Evolutionary conservation across 2,797 vertebrate species (phyloP).

Genomic region (Hemitrygon akajei): DNA sequence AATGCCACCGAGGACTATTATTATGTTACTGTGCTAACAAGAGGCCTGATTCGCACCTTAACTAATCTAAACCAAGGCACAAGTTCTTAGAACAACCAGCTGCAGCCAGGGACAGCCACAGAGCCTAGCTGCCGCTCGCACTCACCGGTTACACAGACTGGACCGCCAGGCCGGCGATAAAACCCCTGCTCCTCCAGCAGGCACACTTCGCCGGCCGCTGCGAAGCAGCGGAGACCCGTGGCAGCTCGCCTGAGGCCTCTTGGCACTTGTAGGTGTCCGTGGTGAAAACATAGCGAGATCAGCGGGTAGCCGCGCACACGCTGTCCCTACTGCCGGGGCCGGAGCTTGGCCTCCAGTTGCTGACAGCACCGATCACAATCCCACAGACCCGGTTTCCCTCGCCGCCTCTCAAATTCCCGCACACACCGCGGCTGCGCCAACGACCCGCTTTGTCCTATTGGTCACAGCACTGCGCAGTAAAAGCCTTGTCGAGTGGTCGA

Average conservation of each 20-base stretch:
- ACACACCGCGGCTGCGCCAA: neutral
- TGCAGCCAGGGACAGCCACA: too few relatives aligned
- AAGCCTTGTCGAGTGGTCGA: neutral
- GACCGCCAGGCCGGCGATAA: conserved; percentile 22
- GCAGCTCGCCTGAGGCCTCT: neutral
- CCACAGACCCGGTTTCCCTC: too few relatives aligned
- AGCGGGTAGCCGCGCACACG: neutral
- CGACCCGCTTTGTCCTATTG: neutral
- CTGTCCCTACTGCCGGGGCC: too few relatives aligned
- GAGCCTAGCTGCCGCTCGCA: neutral
- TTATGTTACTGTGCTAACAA: too few relatives aligned
- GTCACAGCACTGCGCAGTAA: neutral
- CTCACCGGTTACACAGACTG: neutral
- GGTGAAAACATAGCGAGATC: neutral
- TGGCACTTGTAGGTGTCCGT: neutral
- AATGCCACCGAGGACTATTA: too few relatives aligned
- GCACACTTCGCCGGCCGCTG: conserved; percentile 7
- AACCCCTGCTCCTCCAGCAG: neutral
- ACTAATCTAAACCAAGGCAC: too few relatives aligned
- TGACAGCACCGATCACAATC: too few relatives aligned
- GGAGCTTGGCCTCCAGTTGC: neutral
- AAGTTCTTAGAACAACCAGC: too few relatives aligned
- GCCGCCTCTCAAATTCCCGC: neutral
- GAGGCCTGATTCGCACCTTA: too few relatives aligned
- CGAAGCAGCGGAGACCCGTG: neutral